Evolutionary conservation across 2,888 invertebrate species (phyloP), one percentile per base, ranked within the genome.

Genomic region (Drosophila villosipedis): DNA sequence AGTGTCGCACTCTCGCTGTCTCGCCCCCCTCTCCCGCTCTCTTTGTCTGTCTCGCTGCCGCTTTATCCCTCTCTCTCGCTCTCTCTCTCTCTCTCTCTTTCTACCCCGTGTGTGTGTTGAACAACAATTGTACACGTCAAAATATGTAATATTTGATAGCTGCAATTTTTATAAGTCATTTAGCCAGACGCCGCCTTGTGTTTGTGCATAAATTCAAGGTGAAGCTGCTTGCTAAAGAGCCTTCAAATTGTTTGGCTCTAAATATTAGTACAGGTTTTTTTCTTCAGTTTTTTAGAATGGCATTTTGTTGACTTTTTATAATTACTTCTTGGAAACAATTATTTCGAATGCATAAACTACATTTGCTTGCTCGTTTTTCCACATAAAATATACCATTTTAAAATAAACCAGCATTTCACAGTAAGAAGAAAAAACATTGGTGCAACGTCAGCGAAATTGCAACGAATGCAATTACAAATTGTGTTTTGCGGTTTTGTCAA

Each of bases 391-490:
- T 62, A 37, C 7, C 30, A 16, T 49, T 67, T 54, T 16, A 54
- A 39, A 28, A n/a, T 12, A 52, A 30, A 28, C 30, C 9, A 28
- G 55, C 28, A 55, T 55, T 55, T 55, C 7, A 28, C 6, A 35
- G 9, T 2, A 43, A 14, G n/a, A 14, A n/a, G 10, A 14, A 7
- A 4, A 3, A 41, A n/a, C 6, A n/a, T n/a, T 4, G 25, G n/a
- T 69, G 57, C 50, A 62, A 16, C 72, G 73, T 80, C 66, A 78
- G 75, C 66, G 59, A 65, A 80, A 68, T 80, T 73, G 50, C 76
- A 77, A 68, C 65, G 80, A 81, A 75, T 80, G 80, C 78, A 83
- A 75, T 82, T 73, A 72, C 74, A 72, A 68, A 70, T 25, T 25
- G 47, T 25, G 22, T 22, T 4, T 47, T 74, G 70, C 70, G 75